Percentiles rank a stretch among this genome's conserved stretches.
These are phyloP conservation scores for Phyllostomus discolor DNA, from an alignment of 2,113 vertebrate species.

Conservation along the genomic window DNA sequence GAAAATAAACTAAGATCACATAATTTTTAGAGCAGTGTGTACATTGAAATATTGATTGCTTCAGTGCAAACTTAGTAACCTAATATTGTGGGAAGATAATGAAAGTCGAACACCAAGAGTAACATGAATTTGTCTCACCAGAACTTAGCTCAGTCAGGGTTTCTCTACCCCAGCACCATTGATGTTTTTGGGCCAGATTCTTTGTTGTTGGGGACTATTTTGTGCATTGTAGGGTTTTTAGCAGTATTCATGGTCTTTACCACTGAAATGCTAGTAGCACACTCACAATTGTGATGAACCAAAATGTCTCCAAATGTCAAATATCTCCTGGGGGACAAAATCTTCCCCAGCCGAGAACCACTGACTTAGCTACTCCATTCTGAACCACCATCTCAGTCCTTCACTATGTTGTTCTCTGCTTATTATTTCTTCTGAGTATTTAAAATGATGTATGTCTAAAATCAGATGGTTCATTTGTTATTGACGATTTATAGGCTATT, in stretches of 20 bases:
- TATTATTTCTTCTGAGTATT: slow-evolving; percentile 17
- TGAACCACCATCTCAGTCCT: background rate
- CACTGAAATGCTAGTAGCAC: background rate
- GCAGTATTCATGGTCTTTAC: background rate
- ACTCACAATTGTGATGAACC: background rate
- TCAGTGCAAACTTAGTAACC: background rate
- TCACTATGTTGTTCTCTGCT: background rate
- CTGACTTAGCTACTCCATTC: background rate
- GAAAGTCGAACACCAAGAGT: background rate
- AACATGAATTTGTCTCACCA: background rate
- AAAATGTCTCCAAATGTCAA: background rate
- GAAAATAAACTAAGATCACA: background rate
- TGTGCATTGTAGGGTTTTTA: background rate
- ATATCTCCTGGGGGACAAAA: background rate
- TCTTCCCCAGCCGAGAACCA: background rate
- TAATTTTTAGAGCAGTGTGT: slow-evolving; percentile 5
- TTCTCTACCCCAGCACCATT: background rate
- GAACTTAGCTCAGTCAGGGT: background rate
- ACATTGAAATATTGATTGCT: slow-evolving; percentile 32
- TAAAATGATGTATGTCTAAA: background rate
- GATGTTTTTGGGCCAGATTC: background rate
- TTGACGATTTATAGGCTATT: background rate
- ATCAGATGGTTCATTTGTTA: background rate
- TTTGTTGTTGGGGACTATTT: background rate
- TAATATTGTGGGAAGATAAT: background rate